phyloP scores from a whole-genome alignment of 2,888 invertebrate genomes.

The Bellardia bayeri region DNA sequence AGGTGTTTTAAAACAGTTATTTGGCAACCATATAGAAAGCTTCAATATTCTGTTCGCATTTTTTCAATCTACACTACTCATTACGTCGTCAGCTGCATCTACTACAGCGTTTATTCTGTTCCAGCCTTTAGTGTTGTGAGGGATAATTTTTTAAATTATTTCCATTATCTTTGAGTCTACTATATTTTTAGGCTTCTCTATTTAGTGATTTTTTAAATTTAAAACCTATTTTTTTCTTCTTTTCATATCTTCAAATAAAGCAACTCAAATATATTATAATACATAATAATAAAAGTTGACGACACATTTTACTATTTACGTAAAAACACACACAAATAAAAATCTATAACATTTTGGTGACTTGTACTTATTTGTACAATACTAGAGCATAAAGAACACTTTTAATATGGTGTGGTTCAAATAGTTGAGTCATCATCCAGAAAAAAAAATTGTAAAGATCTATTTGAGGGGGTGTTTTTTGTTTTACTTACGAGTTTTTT shows the following conservation, averaged over 20 bases:
- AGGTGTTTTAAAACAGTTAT: too few species aligned
- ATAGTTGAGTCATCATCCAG: too few species aligned
- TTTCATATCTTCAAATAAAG: slow-evolving; percentile 30
- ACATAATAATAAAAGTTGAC: slow-evolving; percentile 52
- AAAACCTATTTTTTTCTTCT: not conserved
- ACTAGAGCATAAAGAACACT: not conserved
- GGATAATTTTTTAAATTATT: not conserved
- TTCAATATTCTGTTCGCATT: too few species aligned
- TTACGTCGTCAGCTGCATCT: too few species aligned
- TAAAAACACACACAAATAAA: not conserved
- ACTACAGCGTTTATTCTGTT: too few species aligned
- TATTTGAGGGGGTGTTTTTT: too few species aligned
- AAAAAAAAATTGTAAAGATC: too few species aligned
- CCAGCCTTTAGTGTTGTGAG: too few species aligned
- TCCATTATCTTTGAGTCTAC: not conserved
- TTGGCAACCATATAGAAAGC: too few species aligned
- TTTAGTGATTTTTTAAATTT: not conserved
- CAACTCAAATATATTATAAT: not conserved
- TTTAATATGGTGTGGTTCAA: too few species aligned
- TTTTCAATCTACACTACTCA: too few species aligned
- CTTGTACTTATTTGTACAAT: slow-evolving; percentile 56
- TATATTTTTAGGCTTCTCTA: not conserved
- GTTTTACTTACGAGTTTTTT: too few species aligned
- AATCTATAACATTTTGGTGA: slow-evolving; percentile 45
- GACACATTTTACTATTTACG: slow-evolving; percentile 29